These are phyloP conservation scores for Hypotaenidia philippensis DNA, from an alignment of 2,797 vertebrate species.

Conservation along the genomic window DNA sequence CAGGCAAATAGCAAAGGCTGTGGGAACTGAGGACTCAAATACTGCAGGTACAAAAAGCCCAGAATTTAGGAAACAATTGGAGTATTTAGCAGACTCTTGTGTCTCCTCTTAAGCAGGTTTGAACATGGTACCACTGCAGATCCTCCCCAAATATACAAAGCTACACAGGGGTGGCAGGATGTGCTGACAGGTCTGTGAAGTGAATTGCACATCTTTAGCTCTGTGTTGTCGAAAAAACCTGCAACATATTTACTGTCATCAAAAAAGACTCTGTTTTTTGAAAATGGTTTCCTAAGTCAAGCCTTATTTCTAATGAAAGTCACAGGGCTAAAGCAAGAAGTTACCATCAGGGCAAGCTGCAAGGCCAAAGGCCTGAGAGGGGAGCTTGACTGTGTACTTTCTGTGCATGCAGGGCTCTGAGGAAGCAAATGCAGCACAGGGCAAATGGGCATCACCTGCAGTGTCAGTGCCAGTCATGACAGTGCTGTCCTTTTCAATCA, in stretches of 20 bases:
- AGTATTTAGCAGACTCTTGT: neutral
- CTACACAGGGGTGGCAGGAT: neutral
- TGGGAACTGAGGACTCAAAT: neutral
- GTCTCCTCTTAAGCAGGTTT: neutral
- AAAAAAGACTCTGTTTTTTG: neutral
- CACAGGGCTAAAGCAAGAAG: neutral
- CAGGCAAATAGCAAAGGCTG: neutral
- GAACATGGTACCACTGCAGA: rapidly evolving
- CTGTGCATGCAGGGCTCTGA: rapidly evolving
- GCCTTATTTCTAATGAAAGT: neutral
- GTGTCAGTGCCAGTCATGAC: neutral
- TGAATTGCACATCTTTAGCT: neutral
- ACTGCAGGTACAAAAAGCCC: neutral
- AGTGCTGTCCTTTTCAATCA: neutral
- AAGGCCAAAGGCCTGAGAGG: rapidly evolving
- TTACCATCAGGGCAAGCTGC: neutral
- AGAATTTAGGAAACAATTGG: neutral
- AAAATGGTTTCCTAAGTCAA: neutral
- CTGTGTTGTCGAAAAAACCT: neutral
- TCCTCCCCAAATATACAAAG: rapidly evolving
- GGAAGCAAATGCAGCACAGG: rapidly evolving
- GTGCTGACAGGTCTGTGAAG: neutral
- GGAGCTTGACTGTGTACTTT: neutral
- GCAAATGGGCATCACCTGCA: neutral
- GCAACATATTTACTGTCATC: neutral